Percentiles rank a stretch among this genome's conserved stretches.
Conservation (phyloP, 2,113 vertebrate species). For the Ictidomys tridecemlineatus region DNA sequence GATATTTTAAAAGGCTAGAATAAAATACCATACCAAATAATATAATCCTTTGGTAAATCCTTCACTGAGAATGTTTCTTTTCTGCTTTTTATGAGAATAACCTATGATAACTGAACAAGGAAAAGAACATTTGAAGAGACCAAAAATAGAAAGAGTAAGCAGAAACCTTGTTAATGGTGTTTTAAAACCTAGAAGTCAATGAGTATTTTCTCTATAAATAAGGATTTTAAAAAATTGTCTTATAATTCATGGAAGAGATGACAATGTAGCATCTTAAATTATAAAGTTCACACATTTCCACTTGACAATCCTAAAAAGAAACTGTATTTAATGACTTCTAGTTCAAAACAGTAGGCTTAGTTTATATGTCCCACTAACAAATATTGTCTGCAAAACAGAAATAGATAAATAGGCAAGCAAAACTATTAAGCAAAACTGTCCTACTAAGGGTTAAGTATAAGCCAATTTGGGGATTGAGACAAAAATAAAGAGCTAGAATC, state of each 20-base stretch:
- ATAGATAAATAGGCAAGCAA: not conserved
- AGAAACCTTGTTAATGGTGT: not conserved
- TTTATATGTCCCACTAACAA: not conserved
- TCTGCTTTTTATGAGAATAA: not conserved
- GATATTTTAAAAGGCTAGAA: not conserved
- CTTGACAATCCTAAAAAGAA: conserved; percentile 22
- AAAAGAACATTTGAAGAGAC: conserved; percentile 44
- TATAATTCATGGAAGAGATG: not conserved
- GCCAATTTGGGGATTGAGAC: not conserved
- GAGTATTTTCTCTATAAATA: not conserved
- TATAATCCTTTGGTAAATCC: not conserved
- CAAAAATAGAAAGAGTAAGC: not conserved
- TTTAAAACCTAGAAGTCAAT: not conserved
- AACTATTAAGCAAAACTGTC: conserved; percentile 29
- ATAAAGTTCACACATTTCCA: not conserved
- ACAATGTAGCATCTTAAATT: not conserved
- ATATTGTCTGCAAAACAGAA: not conserved
- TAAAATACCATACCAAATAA: conserved; percentile 32
- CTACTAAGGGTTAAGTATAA: not conserved
- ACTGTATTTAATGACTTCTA: conserved; percentile 4
- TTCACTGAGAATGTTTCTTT: not conserved
- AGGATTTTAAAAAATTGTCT: conserved; percentile 3
- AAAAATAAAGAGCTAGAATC: not conserved
- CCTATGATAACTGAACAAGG: not conserved
- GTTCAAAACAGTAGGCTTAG: conserved; percentile 14